Conservation (phyloP, 2,113 vertebrate genomes). For the Pangasianodon gigas region DNA sequence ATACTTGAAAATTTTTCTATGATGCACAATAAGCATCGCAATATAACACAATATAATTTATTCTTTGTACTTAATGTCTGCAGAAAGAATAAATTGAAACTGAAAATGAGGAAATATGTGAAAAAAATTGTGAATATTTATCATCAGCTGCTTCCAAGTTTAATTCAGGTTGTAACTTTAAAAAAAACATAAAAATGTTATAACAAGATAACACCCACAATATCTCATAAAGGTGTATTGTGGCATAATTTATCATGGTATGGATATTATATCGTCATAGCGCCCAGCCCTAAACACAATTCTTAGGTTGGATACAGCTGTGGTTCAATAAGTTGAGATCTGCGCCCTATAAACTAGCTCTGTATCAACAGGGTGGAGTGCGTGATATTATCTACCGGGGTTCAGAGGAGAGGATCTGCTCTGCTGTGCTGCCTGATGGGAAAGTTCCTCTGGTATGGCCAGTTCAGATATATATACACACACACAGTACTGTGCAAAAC, state of each 20-base stretch:
- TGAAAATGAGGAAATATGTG: not conserved
- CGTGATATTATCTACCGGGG: conserved; percentile 85
- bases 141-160: not conserved
- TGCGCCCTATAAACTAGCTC: not conserved
- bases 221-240: not conserved
- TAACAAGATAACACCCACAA: not conserved
- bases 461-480: not conserved
- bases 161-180: not conserved
- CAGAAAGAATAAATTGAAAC: not conserved
- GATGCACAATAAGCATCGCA: not conserved
- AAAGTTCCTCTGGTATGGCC: conserved; percentile 84
- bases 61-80: not conserved
- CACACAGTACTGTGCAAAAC: too few relatives aligned
- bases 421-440: conserved; percentile 74
- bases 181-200: not conserved
- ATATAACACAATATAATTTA: not conserved
- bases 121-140: not conserved
- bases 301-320: not conserved
- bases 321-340: not conserved
- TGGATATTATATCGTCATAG: not conserved
- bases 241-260: not conserved
- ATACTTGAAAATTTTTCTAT: not conserved
- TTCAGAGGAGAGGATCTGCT: conserved; percentile 73
- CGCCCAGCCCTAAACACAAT: not conserved
- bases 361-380: conserved; percentile 74